Percentiles rank a stretch among this genome's conserved stretches.
These are phyloP conservation scores for Hypomecis atomaria DNA, from an alignment of 2,888 invertebrate species.

Conservation along the genomic window DNA sequence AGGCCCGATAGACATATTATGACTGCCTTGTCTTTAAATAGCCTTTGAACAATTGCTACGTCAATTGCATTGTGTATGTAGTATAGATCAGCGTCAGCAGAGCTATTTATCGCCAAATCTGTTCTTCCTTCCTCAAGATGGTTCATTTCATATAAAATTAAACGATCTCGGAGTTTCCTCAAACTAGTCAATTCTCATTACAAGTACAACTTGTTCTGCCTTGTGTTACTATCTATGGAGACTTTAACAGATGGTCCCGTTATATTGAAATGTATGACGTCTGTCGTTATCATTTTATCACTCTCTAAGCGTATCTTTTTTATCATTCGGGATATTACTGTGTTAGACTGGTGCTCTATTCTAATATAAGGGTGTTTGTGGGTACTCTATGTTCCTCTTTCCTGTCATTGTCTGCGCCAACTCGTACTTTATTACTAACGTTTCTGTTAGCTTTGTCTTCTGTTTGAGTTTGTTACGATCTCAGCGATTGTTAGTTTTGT, in stretches of 20 bases:
- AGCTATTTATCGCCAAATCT: constrained; percentile 29
- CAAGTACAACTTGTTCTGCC: not conserved
- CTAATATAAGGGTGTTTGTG: not conserved
- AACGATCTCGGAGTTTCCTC: not conserved
- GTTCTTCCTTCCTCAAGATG: constrained; percentile 12
- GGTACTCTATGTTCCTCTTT: not conserved
- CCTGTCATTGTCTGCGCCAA: not conserved
- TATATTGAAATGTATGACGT: constrained; percentile 19
- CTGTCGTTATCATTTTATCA: constrained; percentile 17
- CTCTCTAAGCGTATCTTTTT: constrained; percentile 17
- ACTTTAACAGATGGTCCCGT: constrained; percentile 1
- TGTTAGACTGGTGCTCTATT: not conserved
- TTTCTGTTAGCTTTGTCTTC: not conserved
- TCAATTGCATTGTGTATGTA: constrained; percentile 26
- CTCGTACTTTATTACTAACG: not conserved
- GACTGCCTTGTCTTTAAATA: constrained; percentile 28
- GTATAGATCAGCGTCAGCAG: constrained; percentile 28
- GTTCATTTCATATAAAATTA: not conserved
- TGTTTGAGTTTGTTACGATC: not conserved
- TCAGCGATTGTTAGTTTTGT: not conserved
- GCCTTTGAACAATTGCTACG: constrained; percentile 18
- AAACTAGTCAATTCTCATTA: not conserved
- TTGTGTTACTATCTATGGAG: not conserved
- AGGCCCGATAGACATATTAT: constrained; percentile 20
- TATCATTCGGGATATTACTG: constrained; percentile 3